Evolutionary conservation across 2,888 invertebrate species (phyloP).

Genomic region (Caradrina kadenii): DNA sequence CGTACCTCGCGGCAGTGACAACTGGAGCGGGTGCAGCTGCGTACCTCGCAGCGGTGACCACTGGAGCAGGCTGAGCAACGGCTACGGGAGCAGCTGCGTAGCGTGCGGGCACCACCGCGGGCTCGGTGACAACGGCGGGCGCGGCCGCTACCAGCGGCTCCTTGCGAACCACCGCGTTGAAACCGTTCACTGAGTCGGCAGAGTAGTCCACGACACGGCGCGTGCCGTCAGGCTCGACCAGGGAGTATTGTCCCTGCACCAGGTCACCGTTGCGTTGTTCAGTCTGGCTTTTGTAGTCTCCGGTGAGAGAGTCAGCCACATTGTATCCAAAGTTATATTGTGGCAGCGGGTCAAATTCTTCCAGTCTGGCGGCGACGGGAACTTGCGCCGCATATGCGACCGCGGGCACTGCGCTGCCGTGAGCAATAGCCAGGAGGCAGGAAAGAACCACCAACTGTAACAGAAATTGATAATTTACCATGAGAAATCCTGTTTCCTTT

Average conservation of each 20-base stretch:
- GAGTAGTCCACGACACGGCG: constrained; percentile 83
- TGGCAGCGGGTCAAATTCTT: constrained; percentile 89
- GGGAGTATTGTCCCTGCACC: constrained; percentile 84
- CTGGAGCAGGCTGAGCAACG: constrained; percentile 49
- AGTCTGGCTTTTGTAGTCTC: constrained; percentile 83
- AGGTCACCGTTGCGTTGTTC: constrained; percentile 89
- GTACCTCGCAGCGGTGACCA: constrained; percentile 68
- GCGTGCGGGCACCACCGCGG: constrained; percentile 64
- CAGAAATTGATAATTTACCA: constrained; percentile 25
- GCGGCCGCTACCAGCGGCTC: constrained; percentile 69
- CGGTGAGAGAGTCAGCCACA: constrained; percentile 82
- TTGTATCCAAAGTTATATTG: constrained; percentile 88
- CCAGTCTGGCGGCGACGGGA: constrained; percentile 70
- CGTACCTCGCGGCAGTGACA: constrained; percentile 81
- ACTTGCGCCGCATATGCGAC: constrained; percentile 70
- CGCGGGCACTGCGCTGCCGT: constrained; percentile 80
- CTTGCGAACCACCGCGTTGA: constrained; percentile 83
- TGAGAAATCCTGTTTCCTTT: background rate
- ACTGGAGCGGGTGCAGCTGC: constrained; percentile 68
- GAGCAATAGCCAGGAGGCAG: constrained; percentile 81
- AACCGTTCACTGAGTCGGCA: constrained; percentile 82
- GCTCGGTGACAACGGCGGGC: constrained; percentile 65
- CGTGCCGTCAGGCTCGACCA: constrained; percentile 82
- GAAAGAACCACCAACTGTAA: constrained; percentile 84
- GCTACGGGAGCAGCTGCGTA: constrained; percentile 57